Conservation (phyloP, 2,888 invertebrate species). For the Odiellus spinosus region DNA sequence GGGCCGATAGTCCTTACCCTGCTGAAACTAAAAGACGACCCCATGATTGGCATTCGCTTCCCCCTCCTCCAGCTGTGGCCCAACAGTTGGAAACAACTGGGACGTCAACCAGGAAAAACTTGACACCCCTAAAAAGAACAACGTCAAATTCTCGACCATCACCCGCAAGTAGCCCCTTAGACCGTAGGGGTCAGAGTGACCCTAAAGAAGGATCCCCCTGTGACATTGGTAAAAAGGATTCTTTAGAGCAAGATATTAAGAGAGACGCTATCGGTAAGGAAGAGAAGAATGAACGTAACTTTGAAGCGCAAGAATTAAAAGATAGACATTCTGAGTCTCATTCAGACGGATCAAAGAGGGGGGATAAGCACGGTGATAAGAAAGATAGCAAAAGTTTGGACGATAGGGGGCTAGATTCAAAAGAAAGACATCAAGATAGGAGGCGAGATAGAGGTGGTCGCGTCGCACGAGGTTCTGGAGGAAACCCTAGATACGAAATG, state of each 20-base stretch:
- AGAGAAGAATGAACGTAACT: constrained; percentile 15
- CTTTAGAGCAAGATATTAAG: constrained; percentile 8
- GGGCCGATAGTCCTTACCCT: constrained; percentile 21
- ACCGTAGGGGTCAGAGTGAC: constrained; percentile 26
- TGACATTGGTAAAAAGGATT: constrained; percentile 10
- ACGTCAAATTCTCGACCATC: constrained; percentile 26
- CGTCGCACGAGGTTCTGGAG: too few relatives aligned
- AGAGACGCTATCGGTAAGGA: constrained; percentile 16
- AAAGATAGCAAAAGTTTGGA: constrained; percentile 8
- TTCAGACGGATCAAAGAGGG: constrained; percentile 3
- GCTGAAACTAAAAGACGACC: constrained; percentile 18
- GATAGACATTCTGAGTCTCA: too few relatives aligned
- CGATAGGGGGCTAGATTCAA: constrained; percentile 9
- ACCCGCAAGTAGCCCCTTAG: constrained; percentile 23
- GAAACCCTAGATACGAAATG: too few relatives aligned
- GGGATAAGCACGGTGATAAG: constrained; percentile 18
- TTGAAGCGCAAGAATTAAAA: constrained; percentile 11
- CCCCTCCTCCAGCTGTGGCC: constrained; percentile 27
- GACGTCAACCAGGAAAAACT: constrained; percentile 25
- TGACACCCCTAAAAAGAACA: constrained; percentile 30
- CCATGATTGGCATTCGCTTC: constrained; percentile 24
- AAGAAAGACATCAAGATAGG: constrained; percentile 31
- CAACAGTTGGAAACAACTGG: constrained; percentile 29
- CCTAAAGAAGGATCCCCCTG: neutral
- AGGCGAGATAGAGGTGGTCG: constrained; percentile 20